phyloP scores from a whole-genome alignment of 2,888 invertebrate species.

The Hypercompe scribonia region DNA sequence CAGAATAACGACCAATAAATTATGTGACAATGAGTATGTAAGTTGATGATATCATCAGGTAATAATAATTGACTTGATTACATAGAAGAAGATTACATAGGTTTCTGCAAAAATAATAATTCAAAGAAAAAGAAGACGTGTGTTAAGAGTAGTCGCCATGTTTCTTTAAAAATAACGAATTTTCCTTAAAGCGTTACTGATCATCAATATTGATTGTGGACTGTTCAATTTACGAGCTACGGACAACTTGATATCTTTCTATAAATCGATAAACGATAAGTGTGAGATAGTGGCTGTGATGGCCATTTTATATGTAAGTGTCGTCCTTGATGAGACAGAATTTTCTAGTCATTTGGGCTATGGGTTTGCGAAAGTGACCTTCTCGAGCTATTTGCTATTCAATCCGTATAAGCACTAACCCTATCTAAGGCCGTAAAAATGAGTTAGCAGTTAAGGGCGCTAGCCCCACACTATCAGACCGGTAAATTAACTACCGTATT shows the following conservation, averaged over 20 bases:
- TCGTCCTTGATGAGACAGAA: neutral
- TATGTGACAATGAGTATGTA: neutral
- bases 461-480: too few relatives aligned
- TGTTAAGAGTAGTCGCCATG: neutral
- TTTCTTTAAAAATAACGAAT: neutral
- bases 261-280: conserved; percentile 5
- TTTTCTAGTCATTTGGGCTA: neutral
- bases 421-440: too few relatives aligned
- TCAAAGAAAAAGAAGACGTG: too few relatives aligned
- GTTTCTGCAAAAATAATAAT: too few relatives aligned
- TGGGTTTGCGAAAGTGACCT: too few relatives aligned
- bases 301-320: neutral
- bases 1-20: neutral
- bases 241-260: neutral
- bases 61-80: neutral
- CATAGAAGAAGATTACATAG: neutral
- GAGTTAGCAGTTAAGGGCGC: too few relatives aligned
- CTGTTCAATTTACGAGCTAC: neutral
- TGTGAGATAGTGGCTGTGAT: neutral
- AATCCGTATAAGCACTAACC: too few relatives aligned
- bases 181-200: neutral
- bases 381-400: too few relatives aligned
- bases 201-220: neutral
- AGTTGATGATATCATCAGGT: neutral
- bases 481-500: too few relatives aligned